phyloP scores from a whole-genome alignment of 2,797 vertebrate genomes.

The Morus bassanus region DNA sequence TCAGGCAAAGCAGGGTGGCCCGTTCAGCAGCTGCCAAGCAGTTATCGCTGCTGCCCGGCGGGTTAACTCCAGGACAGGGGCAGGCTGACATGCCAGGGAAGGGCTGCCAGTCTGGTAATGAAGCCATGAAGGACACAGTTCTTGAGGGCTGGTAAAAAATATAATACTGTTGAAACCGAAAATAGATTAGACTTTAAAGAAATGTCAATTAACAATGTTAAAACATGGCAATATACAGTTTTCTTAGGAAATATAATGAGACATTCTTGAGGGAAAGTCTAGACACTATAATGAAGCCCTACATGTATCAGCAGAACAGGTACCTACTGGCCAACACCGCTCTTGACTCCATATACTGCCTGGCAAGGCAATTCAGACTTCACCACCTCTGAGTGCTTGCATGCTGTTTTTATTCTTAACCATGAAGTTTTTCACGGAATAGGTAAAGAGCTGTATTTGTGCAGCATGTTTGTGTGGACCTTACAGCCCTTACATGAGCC shows the following conservation, averaged over 20 bases:
- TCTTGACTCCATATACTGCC: not conserved
- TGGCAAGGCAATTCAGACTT: not conserved
- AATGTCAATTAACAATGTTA: not conserved
- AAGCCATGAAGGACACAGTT: not conserved
- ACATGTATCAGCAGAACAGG: not conserved
- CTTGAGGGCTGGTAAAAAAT: not conserved
- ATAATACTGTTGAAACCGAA: not conserved
- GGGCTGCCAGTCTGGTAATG: not conserved
- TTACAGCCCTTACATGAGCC: not conserved
- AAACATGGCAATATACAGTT: not conserved
- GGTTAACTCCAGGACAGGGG: not conserved
- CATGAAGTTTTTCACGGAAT: not conserved
- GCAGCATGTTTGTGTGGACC: not conserved
- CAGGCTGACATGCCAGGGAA: not conserved
- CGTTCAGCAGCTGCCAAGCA: not conserved
- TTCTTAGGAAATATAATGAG: not conserved
- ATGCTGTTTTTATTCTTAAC: not conserved
- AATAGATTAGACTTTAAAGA: not conserved
- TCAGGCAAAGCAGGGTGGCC: not conserved
- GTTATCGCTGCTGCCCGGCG: accelerated
- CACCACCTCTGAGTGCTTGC: not conserved
- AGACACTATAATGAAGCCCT: accelerated
- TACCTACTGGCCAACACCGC: not conserved
- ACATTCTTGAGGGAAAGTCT: not conserved
- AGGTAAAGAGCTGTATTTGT: not conserved